These are phyloP conservation scores for Pinna nobilis DNA, from an alignment of 1,140 invertebrate genomes.

Conservation along the genomic window DNA sequence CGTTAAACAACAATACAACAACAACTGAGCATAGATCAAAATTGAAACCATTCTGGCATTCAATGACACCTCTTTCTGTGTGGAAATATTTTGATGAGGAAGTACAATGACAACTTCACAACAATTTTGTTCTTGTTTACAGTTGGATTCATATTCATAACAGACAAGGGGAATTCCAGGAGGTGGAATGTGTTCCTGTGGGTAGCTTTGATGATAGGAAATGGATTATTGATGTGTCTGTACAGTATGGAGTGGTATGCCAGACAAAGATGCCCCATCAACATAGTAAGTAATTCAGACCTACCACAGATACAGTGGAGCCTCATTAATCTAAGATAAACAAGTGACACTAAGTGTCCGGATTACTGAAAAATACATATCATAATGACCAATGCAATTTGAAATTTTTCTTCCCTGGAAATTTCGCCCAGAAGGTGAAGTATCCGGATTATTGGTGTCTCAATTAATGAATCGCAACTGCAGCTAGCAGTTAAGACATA, in stretches of 20 bases:
- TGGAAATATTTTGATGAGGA: background rate
- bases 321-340: background rate
- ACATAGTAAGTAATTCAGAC: conserved; percentile 67
- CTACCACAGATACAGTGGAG: background rate
- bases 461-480: too few relatives aligned
- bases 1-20: too few relatives aligned
- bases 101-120: background rate
- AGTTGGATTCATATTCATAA: conserved; percentile 78
- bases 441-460: too few relatives aligned
- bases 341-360: background rate
- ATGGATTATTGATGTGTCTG: conserved; percentile 83
- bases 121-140: conserved; percentile 49
- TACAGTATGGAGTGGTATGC: conserved; percentile 93
- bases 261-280: conserved; percentile 83
- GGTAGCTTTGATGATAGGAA: conserved; percentile 85
- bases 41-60: too few relatives aligned
- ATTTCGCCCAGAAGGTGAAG: too few relatives aligned
- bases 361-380: too few relatives aligned
- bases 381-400: background rate
- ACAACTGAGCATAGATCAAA: too few relatives aligned
- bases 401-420: too few relatives aligned
- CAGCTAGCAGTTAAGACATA: background rate
- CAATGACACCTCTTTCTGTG: background rate
- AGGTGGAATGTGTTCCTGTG: conserved; percentile 86
- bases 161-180: conserved; percentile 66